Evolutionary conservation across 2,797 vertebrate genomes (phyloP).

Genomic region (Ceyx erithaca): DNA sequence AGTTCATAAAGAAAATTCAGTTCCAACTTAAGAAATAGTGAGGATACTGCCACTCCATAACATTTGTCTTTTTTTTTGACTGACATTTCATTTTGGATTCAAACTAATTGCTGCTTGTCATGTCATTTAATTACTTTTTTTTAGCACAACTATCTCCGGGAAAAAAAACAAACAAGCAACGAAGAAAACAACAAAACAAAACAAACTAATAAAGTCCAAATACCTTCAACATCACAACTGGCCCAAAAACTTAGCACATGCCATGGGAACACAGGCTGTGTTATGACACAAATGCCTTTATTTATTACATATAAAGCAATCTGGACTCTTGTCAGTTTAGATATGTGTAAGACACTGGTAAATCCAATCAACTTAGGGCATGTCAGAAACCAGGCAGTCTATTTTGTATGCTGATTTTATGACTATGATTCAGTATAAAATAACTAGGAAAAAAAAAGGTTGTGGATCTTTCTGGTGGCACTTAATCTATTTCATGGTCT

Average conservation of each 20-base stretch:
- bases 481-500: not conserved
- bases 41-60: not conserved
- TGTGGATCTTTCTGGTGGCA: not conserved
- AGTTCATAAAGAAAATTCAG: not conserved
- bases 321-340: not conserved
- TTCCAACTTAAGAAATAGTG: not conserved
- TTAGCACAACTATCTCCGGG: not conserved
- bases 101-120: not conserved
- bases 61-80: slow-evolving; percentile 8
- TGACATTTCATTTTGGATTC: slow-evolving; percentile 7
- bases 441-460: not conserved
- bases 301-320: not conserved
- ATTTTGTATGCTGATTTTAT: not conserved
- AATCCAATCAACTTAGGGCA: not conserved
- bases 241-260: not conserved
- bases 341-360: not conserved
- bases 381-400: not conserved
- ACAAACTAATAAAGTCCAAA: not conserved
- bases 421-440: not conserved
- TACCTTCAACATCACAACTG: not conserved
- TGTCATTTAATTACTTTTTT: slow-evolving; percentile 25
- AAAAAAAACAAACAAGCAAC: not conserved
- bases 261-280: not conserved
- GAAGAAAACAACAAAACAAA: not conserved
- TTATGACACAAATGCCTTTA: not conserved